Evolutionary conservation across 2,113 vertebrate species (phyloP), one percentile per base, ranked within the genome.

Genomic region (Lophura nycthemera): DNA sequence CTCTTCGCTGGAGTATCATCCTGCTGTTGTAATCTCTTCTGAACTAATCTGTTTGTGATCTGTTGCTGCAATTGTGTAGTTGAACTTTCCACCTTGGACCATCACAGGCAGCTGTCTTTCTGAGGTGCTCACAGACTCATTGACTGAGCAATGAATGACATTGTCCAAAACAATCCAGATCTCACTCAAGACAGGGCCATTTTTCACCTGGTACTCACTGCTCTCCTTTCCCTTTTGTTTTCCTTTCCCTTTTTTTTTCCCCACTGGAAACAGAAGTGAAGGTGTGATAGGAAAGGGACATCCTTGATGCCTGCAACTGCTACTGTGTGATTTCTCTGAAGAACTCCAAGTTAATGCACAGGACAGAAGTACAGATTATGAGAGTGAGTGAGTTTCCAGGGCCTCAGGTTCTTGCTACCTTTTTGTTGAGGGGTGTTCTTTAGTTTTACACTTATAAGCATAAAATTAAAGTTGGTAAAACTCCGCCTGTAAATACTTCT

Each of bases 91-190:
- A 54, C 16, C 52, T 54, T 54, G 27, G 14, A 99, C 99, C 4
- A 98, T 99, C 95, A 99, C 99, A 0, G 98, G 99, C 29, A 99
- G 94, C 93, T 99, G 99, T 9, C 98, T 97, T 34, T 99, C 98
- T 0, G 98, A 98, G 47, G 97, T 97, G 88, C 98, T 98, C 94
- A 99, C 96, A 0, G 98, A 98, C 79, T 98, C 99, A 0, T 98
- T 99, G 97, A 99, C 98, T 6, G 98, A 99, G 97, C 99, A 99
- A 97, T 99, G 99, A 96, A 99, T 99, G 96, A 99, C 98, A 96
- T 98, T 98, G 94, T 99, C 98, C 0, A 99, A 99, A 92, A 99
- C 96, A 4, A 98, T 98, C 97, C 98, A 99, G 97, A 99, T 99
- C 97, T 99, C 98, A 7, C 99, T 99, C 1, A 98, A 98, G 83